Evolutionary conservation across 2,888 invertebrate genomes (phyloP).

Genomic region (Lithophane socia): DNA sequence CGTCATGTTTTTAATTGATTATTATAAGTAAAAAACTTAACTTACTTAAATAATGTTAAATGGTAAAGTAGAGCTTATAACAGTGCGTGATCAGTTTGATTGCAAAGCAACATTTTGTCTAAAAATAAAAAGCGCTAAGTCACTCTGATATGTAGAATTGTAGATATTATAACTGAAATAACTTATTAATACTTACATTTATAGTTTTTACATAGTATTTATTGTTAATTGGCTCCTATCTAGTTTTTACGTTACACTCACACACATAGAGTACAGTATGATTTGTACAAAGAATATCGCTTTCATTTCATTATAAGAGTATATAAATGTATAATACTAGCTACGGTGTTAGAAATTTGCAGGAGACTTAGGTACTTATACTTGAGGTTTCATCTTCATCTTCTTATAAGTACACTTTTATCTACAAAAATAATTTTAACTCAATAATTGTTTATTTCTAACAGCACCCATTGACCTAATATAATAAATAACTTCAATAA

Average conservation of each 20-base stretch:
- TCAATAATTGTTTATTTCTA: neutral
- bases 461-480: conserved; percentile 38
- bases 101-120: neutral
- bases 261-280: too few species aligned
- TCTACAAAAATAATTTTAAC: neutral
- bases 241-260: too few species aligned
- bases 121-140: conserved; percentile 13
- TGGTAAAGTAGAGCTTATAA: neutral
- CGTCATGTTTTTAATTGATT: neutral
- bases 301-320: too few species aligned
- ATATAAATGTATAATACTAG: too few species aligned
- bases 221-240: too few species aligned
- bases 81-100: neutral
- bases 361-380: neutral
- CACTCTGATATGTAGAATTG: conserved; percentile 26
- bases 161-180: neutral
- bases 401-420: too few species aligned
- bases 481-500: conserved; percentile 23
- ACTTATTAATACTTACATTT: neutral
- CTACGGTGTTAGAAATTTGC: too few species aligned
- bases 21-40: neutral
- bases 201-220: neutral
- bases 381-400: neutral
- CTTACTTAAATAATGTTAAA: neutral
- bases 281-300: too few species aligned